Base-by-base conservation (phyloP, 2,113 vertebrate species). In the Elaphurus davidianus region DNA sequence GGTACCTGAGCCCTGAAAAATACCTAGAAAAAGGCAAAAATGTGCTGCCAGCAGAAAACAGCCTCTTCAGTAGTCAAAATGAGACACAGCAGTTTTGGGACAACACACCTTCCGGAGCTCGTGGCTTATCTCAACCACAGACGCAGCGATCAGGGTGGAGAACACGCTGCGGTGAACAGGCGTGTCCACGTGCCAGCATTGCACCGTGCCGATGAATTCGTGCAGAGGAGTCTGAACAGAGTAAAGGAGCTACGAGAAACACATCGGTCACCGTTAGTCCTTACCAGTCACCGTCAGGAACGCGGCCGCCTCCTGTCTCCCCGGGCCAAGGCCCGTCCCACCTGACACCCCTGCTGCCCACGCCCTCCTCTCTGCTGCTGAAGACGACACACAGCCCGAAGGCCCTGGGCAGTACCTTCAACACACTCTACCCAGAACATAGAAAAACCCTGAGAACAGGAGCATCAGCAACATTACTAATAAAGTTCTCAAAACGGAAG, bases 111-210 rank as follows among this genome's bases (percentile, higher is more conserved):
- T 99, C 71, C 98, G 99, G 0, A 99, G 98, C 15, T 84, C 52
- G 89, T 99, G 98, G 83, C 97, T 99, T 60, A 99, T 99, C 96
- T 99, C 99, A 45, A 99, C 99, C 33, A 99, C 85, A 60, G 99
- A 97, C 8, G 99, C 99, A 0, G 99, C 99, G 13, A 99, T 98
- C 45, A 99, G 95, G 11, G 99, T 99, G 5, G 99, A 99, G 82
- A 99, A 98, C 30, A 99, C 93, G 3, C 99, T 99, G 0, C 94
- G 98, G 92, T 99, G 99, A 90, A 99, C 94, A 5, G 98, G 97
- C 1, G 98, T 97, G 83, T 91, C 97, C 1, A 84, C 84, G 10
- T 98, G 97, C 98, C 99, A 99, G 33, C 84, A 93, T 91, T 99
- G 99, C 19, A 99, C 98, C 0, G 98, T 86, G 13, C 97, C 97